These are phyloP conservation scores for Luperina testacea DNA, from an alignment of 2,888 invertebrate genomes.

Conservation along the genomic window DNA sequence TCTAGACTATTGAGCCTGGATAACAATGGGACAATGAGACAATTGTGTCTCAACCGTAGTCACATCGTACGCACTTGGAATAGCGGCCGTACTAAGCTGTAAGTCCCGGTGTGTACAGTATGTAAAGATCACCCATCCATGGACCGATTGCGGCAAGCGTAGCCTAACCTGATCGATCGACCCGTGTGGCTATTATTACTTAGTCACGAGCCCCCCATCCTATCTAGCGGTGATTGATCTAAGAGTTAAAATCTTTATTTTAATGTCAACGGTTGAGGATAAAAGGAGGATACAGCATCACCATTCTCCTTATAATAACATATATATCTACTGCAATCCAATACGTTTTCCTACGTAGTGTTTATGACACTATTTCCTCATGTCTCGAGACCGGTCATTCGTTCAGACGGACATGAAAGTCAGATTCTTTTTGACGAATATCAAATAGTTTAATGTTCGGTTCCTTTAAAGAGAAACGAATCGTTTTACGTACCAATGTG, in stretches of 20 bases:
- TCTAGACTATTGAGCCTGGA: too few relatives aligned
- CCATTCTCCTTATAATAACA: not conserved
- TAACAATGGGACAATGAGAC: too few relatives aligned
- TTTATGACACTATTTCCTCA: conserved; percentile 25
- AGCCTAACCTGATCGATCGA: not conserved
- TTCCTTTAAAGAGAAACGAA: too few relatives aligned
- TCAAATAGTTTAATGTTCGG: not conserved
- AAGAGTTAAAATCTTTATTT: not conserved
- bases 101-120: too few relatives aligned
- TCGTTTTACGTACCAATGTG: not conserved
- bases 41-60: too few relatives aligned
- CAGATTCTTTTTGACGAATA: conserved; percentile 9
- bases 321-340: not conserved
- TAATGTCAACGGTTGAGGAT: not conserved
- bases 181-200: not conserved
- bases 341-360: not conserved
- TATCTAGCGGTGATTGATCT: not conserved
- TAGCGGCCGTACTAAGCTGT: too few relatives aligned
- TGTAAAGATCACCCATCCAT: not conserved
- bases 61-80: too few relatives aligned
- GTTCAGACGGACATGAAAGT: conserved; percentile 10
- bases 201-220: not conserved
- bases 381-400: conserved; percentile 10
- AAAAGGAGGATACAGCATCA: not conserved
- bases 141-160: not conserved